Conservation (phyloP, 2,797 vertebrate species). For the Margarornis squamiger region DNA sequence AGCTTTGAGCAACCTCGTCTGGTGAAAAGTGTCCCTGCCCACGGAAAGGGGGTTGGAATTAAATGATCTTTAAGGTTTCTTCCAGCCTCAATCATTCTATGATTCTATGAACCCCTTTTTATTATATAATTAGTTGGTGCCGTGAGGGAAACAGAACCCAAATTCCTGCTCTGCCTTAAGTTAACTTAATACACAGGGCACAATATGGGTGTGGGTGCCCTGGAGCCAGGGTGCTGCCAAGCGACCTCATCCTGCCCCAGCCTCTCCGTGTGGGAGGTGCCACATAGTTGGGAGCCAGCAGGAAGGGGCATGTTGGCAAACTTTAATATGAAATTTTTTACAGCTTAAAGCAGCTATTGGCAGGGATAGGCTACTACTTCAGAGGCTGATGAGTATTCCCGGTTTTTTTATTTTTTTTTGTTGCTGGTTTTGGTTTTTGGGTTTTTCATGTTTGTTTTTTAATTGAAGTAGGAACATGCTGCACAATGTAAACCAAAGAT, state of each 20-base stretch:
- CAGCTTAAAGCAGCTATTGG: not conserved
- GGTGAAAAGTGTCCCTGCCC: not conserved
- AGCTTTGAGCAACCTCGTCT: not conserved
- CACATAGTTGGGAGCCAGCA: rapidly evolving
- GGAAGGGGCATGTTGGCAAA: not conserved
- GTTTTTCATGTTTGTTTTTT: not conserved
- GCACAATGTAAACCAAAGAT: not conserved
- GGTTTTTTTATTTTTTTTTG: not conserved
- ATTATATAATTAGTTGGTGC: not conserved
- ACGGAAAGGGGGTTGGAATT: not conserved
- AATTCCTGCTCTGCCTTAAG: not conserved
- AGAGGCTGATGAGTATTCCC: not conserved
- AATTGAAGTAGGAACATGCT: not conserved
- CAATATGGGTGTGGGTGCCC: not conserved
- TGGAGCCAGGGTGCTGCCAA: not conserved
- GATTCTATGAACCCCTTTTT: not conserved
- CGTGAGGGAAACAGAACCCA: not conserved
- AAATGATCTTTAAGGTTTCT: not conserved
- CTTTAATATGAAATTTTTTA: not conserved
- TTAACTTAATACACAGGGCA: not conserved
- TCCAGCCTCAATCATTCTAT: not conserved
- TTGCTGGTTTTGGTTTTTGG: not conserved
- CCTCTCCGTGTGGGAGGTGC: not conserved
- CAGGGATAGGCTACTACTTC: not conserved
- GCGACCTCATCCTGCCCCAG: not conserved